Conservation (phyloP, 1,140 invertebrate genomes). For the Papilio polyxenes region DNA sequence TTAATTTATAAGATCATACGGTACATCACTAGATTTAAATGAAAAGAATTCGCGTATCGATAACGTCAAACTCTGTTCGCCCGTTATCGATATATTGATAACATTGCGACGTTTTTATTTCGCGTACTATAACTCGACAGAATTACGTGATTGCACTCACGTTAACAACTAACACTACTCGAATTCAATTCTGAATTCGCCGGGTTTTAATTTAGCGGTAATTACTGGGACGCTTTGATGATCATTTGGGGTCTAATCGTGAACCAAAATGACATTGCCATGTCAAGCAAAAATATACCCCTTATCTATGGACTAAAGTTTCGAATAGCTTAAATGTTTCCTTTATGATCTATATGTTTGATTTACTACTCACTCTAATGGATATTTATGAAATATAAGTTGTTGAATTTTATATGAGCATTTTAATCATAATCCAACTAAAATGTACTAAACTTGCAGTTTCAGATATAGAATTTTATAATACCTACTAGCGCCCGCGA, state of each 20-base stretch:
- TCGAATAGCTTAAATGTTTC: background rate
- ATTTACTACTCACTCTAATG: constrained; percentile 29
- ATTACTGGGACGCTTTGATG: constrained; percentile 51
- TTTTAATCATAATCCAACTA: constrained; percentile 4
- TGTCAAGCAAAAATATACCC: background rate
- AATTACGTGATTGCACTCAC: constrained; percentile 60
- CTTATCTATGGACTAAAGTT: background rate
- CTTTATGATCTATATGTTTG: constrained; percentile 1
- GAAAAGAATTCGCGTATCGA: constrained; percentile 46
- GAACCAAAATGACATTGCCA: constrained; percentile 8
- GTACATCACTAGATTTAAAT: constrained; percentile 2
- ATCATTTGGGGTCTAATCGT: constrained; percentile 43
- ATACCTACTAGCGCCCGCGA: no score
- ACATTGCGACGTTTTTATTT: constrained; percentile 48
- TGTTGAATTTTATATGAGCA: background rate
- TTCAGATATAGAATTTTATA: background rate
- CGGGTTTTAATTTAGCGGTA: constrained; percentile 54
- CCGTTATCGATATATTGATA: constrained; percentile 60
- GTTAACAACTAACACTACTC: constrained; percentile 51
- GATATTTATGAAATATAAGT: constrained; percentile 33
- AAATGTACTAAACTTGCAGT: background rate
- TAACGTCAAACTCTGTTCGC: constrained; percentile 46
- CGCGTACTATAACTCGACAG: constrained; percentile 51
- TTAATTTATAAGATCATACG: background rate
- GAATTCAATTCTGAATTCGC: constrained; percentile 59